Evolutionary conservation across 2,797 vertebrate genomes (phyloP).

Genomic region (Phoeniculus purpureus): DNA sequence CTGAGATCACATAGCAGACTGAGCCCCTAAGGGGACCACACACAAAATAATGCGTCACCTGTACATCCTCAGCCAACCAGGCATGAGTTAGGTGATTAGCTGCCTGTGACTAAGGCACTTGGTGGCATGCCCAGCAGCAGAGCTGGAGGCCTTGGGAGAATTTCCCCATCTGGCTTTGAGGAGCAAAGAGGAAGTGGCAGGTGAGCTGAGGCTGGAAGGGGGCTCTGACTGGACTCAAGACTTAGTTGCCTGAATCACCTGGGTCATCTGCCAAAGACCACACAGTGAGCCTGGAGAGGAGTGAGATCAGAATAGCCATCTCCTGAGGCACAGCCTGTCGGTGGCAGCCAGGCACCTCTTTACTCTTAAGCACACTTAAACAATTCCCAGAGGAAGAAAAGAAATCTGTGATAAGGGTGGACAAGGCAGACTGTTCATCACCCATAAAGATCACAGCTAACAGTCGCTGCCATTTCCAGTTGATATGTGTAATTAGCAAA

Average conservation of each 20-base stretch:
- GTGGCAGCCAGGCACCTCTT: background rate
- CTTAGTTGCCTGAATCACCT: accelerated
- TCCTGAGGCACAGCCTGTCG: background rate
- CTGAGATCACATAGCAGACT: background rate
- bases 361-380: background rate
- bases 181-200: background rate
- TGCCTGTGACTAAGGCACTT: background rate
- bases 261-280: background rate
- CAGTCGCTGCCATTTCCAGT: background rate
- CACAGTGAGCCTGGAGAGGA: background rate
- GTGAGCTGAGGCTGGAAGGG: background rate
- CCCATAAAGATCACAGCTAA: background rate
- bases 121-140: background rate
- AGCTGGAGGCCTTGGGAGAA: background rate
- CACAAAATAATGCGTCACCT: background rate
- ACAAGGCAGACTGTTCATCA: background rate
- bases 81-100: background rate
- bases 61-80: background rate
- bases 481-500: constrained; percentile 4
- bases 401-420: background rate
- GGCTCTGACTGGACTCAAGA: background rate
- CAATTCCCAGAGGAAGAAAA: background rate
- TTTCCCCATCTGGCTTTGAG: background rate
- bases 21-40: constrained; percentile 21
- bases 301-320: accelerated